Percentiles rank a stretch among this genome's conserved stretches.
Evolutionary conservation across 2,113 vertebrate species (phyloP).

Genomic region (Oreamnos americanus): DNA sequence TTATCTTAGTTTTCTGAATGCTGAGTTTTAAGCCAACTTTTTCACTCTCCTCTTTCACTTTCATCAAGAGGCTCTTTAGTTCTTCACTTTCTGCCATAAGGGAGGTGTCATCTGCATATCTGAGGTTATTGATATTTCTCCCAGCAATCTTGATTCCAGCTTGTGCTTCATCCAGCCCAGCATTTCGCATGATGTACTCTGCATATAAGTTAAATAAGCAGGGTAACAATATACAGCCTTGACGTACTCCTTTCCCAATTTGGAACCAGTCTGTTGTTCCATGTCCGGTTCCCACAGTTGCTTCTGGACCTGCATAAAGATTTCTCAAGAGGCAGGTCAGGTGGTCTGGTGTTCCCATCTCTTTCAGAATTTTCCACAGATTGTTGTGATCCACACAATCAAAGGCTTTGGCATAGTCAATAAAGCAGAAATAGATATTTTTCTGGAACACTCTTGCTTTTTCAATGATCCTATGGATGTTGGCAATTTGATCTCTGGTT

Average conservation of each 20-base stretch:
- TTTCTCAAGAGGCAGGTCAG: neutral
- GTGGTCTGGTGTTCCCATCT: neutral
- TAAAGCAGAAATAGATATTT: neutral
- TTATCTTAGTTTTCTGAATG: neutral
- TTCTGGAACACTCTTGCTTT: neutral
- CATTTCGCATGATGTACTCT: neutral
- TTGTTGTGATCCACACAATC: neutral
- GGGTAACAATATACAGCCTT: neutral
- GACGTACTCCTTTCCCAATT: neutral
- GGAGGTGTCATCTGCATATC: neutral
- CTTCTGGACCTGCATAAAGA: neutral
- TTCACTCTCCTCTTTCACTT: neutral
- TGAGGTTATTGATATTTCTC: neutral
- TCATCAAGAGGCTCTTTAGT: neutral
- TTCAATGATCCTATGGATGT: neutral
- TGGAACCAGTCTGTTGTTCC: neutral
- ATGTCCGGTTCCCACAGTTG: neutral
- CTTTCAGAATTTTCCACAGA: neutral
- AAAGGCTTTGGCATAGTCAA: neutral
- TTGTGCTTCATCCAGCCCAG: neutral
- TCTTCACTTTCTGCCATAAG: neutral
- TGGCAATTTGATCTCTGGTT: neutral
- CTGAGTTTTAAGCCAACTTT: neutral
- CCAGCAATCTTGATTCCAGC: neutral
- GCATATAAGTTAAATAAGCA: neutral